phyloP scores from a whole-genome alignment of 2,888 invertebrate genomes.

The Stomorhina lunata region DNA sequence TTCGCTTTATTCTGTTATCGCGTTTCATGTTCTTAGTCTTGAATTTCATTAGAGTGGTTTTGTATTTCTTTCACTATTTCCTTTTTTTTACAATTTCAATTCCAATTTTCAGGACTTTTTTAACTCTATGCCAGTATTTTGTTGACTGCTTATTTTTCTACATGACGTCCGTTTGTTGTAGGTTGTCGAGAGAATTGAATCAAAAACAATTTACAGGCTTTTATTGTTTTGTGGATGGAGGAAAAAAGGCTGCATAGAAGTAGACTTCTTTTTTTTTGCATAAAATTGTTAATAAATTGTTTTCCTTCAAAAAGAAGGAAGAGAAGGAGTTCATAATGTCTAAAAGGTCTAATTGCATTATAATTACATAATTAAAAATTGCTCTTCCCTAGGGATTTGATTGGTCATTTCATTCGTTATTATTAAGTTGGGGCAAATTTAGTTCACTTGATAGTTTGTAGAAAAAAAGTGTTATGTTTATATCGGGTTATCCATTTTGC shows the following conservation, averaged over 20 bases:
- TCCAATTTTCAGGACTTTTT: background rate
- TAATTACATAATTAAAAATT: no score
- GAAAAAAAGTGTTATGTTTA: no score
- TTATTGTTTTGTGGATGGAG: background rate
- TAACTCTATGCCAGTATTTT: background rate
- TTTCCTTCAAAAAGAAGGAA: background rate
- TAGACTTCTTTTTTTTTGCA: background rate
- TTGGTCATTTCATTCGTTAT: no score
- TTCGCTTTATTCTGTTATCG: background rate
- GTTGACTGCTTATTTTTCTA: conserved; percentile 1
- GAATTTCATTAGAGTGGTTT: conserved; percentile 45
- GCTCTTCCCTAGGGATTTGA: no score
- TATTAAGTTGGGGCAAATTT: no score
- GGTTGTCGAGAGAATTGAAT: background rate
- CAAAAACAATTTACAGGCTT: conserved; percentile 19
- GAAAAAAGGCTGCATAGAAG: background rate
- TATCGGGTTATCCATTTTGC: no score
- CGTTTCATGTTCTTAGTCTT: conserved; percentile 33
- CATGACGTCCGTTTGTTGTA: background rate
- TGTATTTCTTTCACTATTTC: background rate
- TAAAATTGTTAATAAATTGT: background rate
- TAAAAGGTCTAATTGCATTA: no score
- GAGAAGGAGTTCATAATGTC: background rate
- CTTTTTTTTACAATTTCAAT: conserved; percentile 16
- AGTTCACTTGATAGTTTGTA: no score